A percentile compares a stretch with the other conserved stretches of the same genome.
Conservation (phyloP, 2,888 invertebrate genomes). For the Parnassius orleans region DNA sequence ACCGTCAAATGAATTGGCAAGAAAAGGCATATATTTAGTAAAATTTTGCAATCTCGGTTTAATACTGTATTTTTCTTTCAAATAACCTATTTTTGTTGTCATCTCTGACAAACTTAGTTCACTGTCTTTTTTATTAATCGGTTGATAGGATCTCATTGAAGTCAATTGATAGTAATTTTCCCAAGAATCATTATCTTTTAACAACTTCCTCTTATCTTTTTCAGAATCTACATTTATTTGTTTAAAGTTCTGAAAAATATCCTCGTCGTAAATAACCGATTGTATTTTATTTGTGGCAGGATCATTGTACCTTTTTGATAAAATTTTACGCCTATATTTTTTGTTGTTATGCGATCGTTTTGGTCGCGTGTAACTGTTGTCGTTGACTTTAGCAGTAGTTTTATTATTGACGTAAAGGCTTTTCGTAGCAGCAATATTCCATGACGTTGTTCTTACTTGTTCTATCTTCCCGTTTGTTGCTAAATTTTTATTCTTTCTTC, state of each 20-base stretch:
- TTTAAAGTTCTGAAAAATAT: not conserved
- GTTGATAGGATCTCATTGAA: conserved; percentile 2
- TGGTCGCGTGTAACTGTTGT: conserved; percentile 4
- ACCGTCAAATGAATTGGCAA: conserved; percentile 2
- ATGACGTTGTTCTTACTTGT: not conserved
- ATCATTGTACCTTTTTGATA: conserved; percentile 4
- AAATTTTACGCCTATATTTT: conserved; percentile 7
- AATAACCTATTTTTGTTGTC: conserved; percentile 22
- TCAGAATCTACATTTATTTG: not conserved
- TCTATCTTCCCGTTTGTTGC: not conserved
- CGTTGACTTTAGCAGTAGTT: conserved; percentile 1
- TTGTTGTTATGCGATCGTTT: conserved; percentile 2
- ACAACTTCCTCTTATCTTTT: conserved; percentile 8
- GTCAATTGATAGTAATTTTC: conserved; percentile 8
- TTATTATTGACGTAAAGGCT: not conserved
- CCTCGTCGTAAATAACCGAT: conserved; percentile 4
- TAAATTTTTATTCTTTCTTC: conserved; percentile 14
- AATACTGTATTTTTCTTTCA: conserved; percentile 27
- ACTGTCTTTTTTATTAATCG: not conserved
- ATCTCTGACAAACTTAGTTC: conserved; percentile 17
- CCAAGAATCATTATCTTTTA: conserved; percentile 9
- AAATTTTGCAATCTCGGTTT: conserved; percentile 12
- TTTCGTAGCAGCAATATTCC: not conserved
- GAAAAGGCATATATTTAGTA: conserved; percentile 9
- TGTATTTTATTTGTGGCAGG: not conserved